These are phyloP conservation scores for Drosophila falleni DNA, from an alignment of 2,888 invertebrate genomes.

Conservation along the genomic window DNA sequence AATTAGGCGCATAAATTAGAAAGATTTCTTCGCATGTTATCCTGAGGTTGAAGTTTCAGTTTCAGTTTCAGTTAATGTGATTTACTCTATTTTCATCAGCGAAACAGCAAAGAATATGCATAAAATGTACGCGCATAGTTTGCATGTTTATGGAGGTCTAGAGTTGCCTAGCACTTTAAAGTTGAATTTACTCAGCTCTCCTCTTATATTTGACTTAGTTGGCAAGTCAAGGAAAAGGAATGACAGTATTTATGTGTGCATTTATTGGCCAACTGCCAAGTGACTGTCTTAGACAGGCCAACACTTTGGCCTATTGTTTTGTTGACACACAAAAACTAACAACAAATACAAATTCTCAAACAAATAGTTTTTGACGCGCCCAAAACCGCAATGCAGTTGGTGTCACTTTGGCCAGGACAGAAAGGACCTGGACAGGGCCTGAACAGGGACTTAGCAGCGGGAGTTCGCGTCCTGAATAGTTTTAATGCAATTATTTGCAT, in stretches of 20 bases:
- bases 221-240: conserved; percentile 28
- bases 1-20: conserved; percentile 66
- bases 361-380: conserved; percentile 73
- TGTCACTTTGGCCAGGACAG: conserved; percentile 56
- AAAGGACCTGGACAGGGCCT: background rate
- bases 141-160: conserved; percentile 16
- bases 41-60: conserved; percentile 21
- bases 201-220: conserved; percentile 20
- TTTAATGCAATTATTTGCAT: conserved; percentile 56
- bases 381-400: conserved; percentile 72
- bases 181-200: conserved; percentile 18
- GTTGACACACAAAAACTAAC: conserved; percentile 36
- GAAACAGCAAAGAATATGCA: conserved; percentile 2
- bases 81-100: conserved; percentile 28
- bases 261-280: conserved; percentile 67
- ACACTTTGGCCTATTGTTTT: conserved; percentile 67
- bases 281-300: conserved; percentile 63
- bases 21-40: conserved; percentile 14
- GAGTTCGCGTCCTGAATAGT: conserved; percentile 27
- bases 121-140: conserved; percentile 43
- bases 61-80: conserved; percentile 24
- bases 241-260: conserved; percentile 47
- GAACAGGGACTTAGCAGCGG: conserved; percentile 7
- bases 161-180: conserved; percentile 21
- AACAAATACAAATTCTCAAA: conserved; percentile 57